These are phyloP conservation scores for Megaleporinus macrocephalus DNA, from an alignment of 2,113 vertebrate genomes.

Conservation along the genomic window DNA sequence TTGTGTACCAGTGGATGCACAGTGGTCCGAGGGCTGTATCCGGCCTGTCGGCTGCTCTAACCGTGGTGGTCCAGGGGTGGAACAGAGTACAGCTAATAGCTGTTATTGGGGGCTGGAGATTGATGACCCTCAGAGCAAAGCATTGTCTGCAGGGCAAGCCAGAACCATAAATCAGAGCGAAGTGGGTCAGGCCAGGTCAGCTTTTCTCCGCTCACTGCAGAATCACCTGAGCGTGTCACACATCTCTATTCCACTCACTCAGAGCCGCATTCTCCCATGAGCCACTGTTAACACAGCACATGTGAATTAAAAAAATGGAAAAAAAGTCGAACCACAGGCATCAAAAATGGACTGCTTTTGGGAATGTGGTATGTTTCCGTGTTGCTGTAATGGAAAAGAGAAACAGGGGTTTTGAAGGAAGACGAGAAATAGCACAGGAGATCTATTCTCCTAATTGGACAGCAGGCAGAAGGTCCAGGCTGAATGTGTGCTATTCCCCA, in stretches of 20 bases:
- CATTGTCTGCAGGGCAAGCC: slow-evolving; percentile 67
- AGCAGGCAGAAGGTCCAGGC: slow-evolving; percentile 28
- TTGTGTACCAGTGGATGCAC: not conserved
- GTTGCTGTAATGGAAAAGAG: not conserved
- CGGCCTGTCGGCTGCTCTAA: not conserved
- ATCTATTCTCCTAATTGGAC: slow-evolving; percentile 50
- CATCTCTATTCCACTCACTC: slow-evolving; percentile 32
- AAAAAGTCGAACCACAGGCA: not conserved
- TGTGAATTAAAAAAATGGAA: not conserved
- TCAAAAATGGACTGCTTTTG: not conserved
- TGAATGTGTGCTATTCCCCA: slow-evolving; percentile 28
- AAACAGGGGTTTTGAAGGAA: not conserved
- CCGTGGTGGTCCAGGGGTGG: slow-evolving; percentile 25
- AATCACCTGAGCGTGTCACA: slow-evolving; percentile 35
- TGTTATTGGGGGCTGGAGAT: slow-evolving; percentile 60
- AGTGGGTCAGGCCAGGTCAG: slow-evolving; percentile 76
- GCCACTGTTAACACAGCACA: not conserved
- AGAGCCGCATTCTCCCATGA: not conserved
- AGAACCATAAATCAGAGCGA: slow-evolving; percentile 76
- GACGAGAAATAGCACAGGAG: not conserved
- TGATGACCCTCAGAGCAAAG: slow-evolving; percentile 78
- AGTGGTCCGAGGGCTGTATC: not conserved
- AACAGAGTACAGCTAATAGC: slow-evolving; percentile 35
- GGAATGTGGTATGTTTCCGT: not conserved
- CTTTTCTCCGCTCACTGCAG: slow-evolving; percentile 63